These are phyloP conservation scores for Thymallus thymallus DNA, from an alignment of 2,113 vertebrate genomes.

Conservation along the genomic window DNA sequence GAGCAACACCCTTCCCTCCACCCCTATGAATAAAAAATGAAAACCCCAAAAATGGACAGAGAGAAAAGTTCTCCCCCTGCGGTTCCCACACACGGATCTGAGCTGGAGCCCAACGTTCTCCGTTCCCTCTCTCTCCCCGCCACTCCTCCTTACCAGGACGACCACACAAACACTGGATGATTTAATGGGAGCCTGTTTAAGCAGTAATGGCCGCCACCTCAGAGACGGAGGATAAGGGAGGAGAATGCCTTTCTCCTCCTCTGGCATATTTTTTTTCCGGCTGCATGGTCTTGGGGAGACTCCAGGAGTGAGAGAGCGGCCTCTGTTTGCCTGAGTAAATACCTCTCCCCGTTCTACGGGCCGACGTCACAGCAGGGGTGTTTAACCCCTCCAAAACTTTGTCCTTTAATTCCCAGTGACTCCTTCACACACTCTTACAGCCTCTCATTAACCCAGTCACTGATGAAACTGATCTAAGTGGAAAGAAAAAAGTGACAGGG, in stretches of 20 bases:
- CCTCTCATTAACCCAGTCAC: no score
- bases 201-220: neutral
- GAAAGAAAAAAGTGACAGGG: no score
- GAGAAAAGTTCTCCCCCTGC: constrained; percentile 78
- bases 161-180: constrained; percentile 93
- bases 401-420: constrained; percentile 46
- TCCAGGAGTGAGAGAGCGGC: constrained; percentile 9
- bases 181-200: constrained; percentile 32
- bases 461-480: no score
- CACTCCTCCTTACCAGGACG: constrained; percentile 68
- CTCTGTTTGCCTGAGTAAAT: constrained; percentile 64
- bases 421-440: constrained; percentile 3
- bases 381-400: constrained; percentile 47
- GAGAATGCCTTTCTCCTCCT: constrained; percentile 46
- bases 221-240: constrained; percentile 28
- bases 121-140: neutral
- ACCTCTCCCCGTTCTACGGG: constrained; percentile 36
- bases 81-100: constrained; percentile 98
- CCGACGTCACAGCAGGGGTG: constrained; percentile 54
- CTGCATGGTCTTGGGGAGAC: constrained; percentile 22
- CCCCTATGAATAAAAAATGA: constrained; percentile 86
- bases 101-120: constrained; percentile 37
- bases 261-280: constrained; percentile 10
- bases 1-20: constrained; percentile 70
- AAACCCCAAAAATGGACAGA: constrained; percentile 83